Base-by-base conservation (phyloP, 1,140 invertebrate species). In the Caerostris darwini region DNA sequence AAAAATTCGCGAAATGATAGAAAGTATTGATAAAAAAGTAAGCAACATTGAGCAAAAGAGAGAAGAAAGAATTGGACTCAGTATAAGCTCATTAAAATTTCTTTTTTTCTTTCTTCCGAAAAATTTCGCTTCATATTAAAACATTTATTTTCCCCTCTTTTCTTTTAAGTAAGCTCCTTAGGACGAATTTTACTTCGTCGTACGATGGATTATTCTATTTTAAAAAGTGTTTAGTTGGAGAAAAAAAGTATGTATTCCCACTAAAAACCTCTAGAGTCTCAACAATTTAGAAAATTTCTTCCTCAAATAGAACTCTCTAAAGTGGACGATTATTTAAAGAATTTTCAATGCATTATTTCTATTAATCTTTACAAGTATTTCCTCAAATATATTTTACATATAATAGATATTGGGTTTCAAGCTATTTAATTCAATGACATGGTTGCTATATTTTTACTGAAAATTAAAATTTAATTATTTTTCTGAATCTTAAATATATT, bases 81-180 rank as follows among this genome's bases (percentile, higher is more conserved):
- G 7, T 56, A 12, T 83, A 83, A 83, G 82, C 82, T 83, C 82
- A 83, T 83, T 83, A 83, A 83, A n/a, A n/a, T n/a, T n/a, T n/a
- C n/a, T n/a, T n/a, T n/a, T n/a, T n/a, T 34, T 34, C 2, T 57
- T 17, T 14, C 54, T 34, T 57, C 19, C 7, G 82, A 83, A 83
- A 83, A 83, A 57, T 83, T 83, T 83, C 56, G 4, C 82, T 17
- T 57, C 56, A 57, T 19, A 14, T 58, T 83, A 50, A 83, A 83
- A 83, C 54, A 83, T 83, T 83, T 83, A 82, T 82, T 57, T 57
- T 14, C n/a, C n/a, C 82, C 6, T 7, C n/a, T 77, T 7, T 67
- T 17, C 50, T 17, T 56, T 17, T 83, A 6, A 17, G 54, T 83
- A 83, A 83, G 82, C 82, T 83, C n/a, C 82, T 83, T 83, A 83